Evolutionary conservation across 1,140 invertebrate genomes (phyloP).

Genomic region (Atopsyche davidsoni): DNA sequence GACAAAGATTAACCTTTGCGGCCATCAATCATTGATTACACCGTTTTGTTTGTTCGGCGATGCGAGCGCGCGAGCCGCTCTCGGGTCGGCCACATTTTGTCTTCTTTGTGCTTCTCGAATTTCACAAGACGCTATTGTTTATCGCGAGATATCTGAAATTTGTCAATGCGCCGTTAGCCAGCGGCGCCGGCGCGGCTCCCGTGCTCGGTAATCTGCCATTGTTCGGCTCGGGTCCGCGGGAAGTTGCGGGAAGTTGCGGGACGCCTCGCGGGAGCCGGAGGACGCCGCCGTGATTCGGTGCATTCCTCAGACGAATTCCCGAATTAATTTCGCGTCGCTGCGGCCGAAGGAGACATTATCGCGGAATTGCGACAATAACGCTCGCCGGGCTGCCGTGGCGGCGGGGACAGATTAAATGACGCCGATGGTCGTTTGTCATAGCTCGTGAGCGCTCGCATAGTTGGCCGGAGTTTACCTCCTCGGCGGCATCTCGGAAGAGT

Average conservation of each 20-base stretch:
- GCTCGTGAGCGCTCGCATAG: constrained; percentile 8
- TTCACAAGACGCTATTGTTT: no score
- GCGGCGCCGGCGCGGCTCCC: no score
- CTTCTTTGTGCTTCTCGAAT: constrained; percentile 1
- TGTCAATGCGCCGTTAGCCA: no score
- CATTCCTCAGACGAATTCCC: no score
- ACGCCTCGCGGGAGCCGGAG: no score
- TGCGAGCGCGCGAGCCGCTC: constrained; percentile 15
- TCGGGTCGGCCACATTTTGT: no score
- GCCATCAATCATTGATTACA: constrained; percentile 30
- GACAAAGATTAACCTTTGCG: constrained; percentile 18
- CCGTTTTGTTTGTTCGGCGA: constrained; percentile 26
- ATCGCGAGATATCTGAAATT: no score
- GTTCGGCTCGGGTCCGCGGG: no score
- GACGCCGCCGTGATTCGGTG: no score
- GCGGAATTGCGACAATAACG: constrained; percentile 17
- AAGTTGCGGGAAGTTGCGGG: no score
- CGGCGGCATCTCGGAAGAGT: constrained; percentile 4
- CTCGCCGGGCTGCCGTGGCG: constrained; percentile 3
- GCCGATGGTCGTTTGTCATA: constrained; percentile 26
- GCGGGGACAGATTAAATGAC: constrained; percentile 25
- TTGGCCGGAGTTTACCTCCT: constrained; percentile 3
- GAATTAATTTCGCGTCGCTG: constrained; percentile 2
- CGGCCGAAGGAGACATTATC: constrained; percentile 18
- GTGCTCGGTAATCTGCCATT: no score